Evolutionary conservation across 2,888 invertebrate species (phyloP), one percentile per base, ranked within the genome.

Genomic region (Drosophila atripex): DNA sequence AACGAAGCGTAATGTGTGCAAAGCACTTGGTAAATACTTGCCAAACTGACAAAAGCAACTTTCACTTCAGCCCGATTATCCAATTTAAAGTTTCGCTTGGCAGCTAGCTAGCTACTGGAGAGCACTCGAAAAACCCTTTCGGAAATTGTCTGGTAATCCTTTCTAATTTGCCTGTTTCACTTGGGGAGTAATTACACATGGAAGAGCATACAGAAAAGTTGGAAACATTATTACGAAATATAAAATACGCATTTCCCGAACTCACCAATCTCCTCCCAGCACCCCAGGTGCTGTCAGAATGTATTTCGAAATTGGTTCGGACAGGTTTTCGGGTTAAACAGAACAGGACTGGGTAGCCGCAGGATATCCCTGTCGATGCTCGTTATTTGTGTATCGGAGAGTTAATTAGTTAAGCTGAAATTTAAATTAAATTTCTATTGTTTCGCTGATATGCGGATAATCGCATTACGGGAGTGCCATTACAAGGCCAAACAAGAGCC

Each of bases 1-100:
- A 77, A 76, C 70, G 63, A 49, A 71, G 68, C 57, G 57, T 66
- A 77, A 84, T 80, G 63, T 72, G 70, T 70, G 80, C 53, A 60
- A 77, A 82, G 76, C 76, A 56, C 80, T 82, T 73, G 70, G 73
- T 75, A 80, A 82, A 71, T 73, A 80, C 85, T 82, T 84, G 69
- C 46, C 65, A 86, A 35, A 79, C 80, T 80, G 76, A 63, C 75
- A 71, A 75, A 79, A 71, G 75, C 72, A 66, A 73, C 58, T 83
- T 60, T 32, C 68, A 64, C 77, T 69, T 80, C 50, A 63, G 65
- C 70, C 58, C 80, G 64, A 61, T 80, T 80, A 84, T 84, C 76
- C 72, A 86, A 86, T 82, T 84, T 80, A 61, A 70, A 53, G 70
- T 72, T 65, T 16, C 55, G 9, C 21, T 23, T n/a, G n/a, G n/a